Evolutionary conservation across 1,140 invertebrate genomes (phyloP), one percentile per base, ranked within the genome.

Genomic region (Ceratosolen fusciceps): DNA sequence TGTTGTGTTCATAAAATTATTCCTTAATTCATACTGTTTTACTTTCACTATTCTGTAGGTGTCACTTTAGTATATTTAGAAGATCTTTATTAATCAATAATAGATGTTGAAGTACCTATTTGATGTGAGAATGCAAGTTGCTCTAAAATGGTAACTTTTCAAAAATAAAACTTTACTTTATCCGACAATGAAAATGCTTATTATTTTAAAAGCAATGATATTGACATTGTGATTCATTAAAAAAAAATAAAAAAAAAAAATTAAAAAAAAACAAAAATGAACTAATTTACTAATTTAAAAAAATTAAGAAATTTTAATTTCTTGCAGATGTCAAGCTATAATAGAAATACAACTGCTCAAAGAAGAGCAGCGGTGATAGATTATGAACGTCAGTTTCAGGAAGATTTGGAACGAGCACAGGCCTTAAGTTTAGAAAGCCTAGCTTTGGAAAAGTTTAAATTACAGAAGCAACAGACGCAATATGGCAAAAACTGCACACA

Each of bases 401-500:
- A 95, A 82, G 96, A 97, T 87, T 90, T 97, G 85, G 96, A 96
- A 88, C 93, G 94, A 85, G 96, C 96, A 9, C 95, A 95, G 87
- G 95, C 95, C 73, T 89, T 97, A 31, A 96, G 96, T 90, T 91
- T 97, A 84, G 96, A 96, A 90, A 95, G 93, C 85, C 91, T 96
- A 78, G 95, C 95, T 10, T 89, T 96, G 82, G 95, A 97, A 87
- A 93, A 96, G 86, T 96, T 95, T 88, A 92, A 93, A 85, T 91
- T 94, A 62, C 92, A 94, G 85, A 93, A 93, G 82, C 88, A 91
- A 80, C 88, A 90, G 79, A 84, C 83, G 21, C 85, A 89, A 8
- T 74, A 67, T 70, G 58, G 81, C 43, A 82, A 75, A 2, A 81
- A 82, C 58, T 82, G 82, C 79, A 81, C 81, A 16, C 84, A 83